Percentiles rank a stretch among this genome's conserved stretches.
phyloP scores from a whole-genome alignment of 2,888 invertebrate species.

The Limnephilus auricula region DNA sequence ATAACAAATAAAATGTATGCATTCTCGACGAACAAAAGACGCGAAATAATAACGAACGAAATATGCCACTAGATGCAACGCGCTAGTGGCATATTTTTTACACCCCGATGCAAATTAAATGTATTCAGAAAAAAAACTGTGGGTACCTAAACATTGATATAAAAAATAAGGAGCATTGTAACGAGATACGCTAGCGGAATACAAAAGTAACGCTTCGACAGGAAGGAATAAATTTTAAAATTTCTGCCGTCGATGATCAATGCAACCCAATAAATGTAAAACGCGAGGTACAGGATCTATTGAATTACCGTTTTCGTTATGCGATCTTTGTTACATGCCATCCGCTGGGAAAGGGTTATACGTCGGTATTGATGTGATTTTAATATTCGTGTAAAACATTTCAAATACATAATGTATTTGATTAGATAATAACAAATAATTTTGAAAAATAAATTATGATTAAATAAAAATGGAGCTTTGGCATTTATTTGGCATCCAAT shows the following conservation, averaged over 20 bases:
- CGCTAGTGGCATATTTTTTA: conserved; percentile 60
- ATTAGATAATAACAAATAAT: background rate
- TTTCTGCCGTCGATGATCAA: conserved; percentile 64
- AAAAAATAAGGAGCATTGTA: conserved; percentile 71
- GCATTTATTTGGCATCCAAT: no score
- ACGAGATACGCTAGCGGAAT: conserved; percentile 78
- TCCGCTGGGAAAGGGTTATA: conserved; percentile 47
- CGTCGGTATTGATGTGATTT: conserved; percentile 14
- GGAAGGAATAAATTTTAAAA: conserved; percentile 64
- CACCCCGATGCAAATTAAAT: conserved; percentile 66
- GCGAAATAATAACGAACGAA: conserved; percentile 59
- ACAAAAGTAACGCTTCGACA: conserved; percentile 70
- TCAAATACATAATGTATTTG: background rate
- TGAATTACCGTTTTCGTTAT: conserved; percentile 58
- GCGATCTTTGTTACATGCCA: conserved; percentile 48
- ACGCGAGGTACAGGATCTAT: conserved; percentile 54
- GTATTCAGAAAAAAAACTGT: conserved; percentile 65
- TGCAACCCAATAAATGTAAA: conserved; percentile 62
- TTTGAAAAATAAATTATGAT: no score
- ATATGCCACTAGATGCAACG: conserved; percentile 55
- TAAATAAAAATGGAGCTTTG: no score
- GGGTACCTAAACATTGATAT: conserved; percentile 63
- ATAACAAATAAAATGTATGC: conserved; percentile 66
- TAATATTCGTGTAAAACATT: conserved; percentile 27
- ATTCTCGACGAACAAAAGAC: conserved; percentile 52